Percentiles rank a stretch among this genome's conserved stretches.
phyloP scores from a whole-genome alignment of 2,888 invertebrate species.

The Epiblema foenella region DNA sequence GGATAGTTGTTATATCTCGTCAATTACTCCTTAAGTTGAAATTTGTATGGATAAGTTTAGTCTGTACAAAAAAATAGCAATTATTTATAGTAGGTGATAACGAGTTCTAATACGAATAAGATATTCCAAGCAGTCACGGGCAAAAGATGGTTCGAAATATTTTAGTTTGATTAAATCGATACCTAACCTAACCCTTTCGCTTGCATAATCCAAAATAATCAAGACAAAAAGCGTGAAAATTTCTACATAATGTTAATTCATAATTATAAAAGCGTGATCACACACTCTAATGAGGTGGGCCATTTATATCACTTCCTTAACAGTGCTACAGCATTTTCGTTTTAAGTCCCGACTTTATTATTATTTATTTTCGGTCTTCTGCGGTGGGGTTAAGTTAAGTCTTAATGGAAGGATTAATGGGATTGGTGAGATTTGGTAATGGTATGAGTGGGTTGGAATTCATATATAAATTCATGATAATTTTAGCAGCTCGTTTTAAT shows the following conservation, averaged over 20 bases:
- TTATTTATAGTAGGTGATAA: too few species aligned
- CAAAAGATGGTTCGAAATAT: neutral
- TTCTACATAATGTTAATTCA: slow-evolving; percentile 41
- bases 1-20: too few species aligned
- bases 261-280: slow-evolving; percentile 44
- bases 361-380: slow-evolving; percentile 67
- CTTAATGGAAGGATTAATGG: slow-evolving; percentile 41
- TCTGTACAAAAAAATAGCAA: too few species aligned
- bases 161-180: neutral
- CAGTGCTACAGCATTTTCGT: slow-evolving; percentile 80
- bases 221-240: slow-evolving; percentile 28
- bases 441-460: slow-evolving; percentile 2
- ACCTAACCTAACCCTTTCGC: neutral
- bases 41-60: too few species aligned
- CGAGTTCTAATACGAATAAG: too few species aligned
- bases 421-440: slow-evolving; percentile 30
- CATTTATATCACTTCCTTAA: slow-evolving; percentile 82
- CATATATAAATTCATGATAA: neutral
- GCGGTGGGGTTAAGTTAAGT: slow-evolving; percentile 38
- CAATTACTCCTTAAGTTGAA: too few species aligned
- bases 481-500: neutral
- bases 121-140: too few species aligned
- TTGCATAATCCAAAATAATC: slow-evolving; percentile 5
- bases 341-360: slow-evolving; percentile 77
- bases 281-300: slow-evolving; percentile 42